phyloP scores from a whole-genome alignment of 2,888 invertebrate genomes.

The Meiosimyza platycephala region DNA sequence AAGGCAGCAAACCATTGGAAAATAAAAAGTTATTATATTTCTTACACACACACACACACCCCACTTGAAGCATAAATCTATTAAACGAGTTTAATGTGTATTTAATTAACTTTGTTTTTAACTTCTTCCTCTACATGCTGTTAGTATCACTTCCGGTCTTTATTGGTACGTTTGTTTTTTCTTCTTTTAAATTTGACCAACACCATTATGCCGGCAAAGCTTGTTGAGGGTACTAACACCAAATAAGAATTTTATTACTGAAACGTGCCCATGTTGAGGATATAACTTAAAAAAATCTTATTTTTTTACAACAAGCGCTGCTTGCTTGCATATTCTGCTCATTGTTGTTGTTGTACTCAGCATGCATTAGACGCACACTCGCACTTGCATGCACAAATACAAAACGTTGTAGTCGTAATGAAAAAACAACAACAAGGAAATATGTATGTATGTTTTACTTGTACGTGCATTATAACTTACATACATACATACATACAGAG shows the following conservation, averaged over 20 bases:
- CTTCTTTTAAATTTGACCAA: too few species aligned
- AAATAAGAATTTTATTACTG: constrained; percentile 23
- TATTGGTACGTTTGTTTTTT: too few species aligned
- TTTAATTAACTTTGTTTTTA: constrained; percentile 20
- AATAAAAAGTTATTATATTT: too few species aligned
- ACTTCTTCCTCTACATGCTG: constrained; percentile 6
- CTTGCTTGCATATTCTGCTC: constrained; percentile 14
- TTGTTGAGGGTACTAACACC: neutral
- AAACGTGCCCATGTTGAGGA: constrained; percentile 29
- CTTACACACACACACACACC: too few species aligned
- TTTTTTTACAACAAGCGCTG: neutral
- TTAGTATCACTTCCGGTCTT: neutral
- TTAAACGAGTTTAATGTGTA: constrained; percentile 13
- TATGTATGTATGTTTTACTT: neutral
- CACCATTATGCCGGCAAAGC: neutral
- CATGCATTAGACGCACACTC: constrained; percentile 40
- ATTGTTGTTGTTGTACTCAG: constrained; percentile 20
- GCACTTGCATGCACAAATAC: too few species aligned
- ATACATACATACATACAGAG: too few species aligned
- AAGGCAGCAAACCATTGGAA: too few species aligned
- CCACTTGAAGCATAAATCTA: constrained; percentile 3
- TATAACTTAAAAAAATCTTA: constrained; percentile 3
- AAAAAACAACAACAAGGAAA: constrained; percentile 3
- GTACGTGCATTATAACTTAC: neutral
- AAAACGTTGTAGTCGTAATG: too few species aligned